These are phyloP conservation scores for Amphilophus citrinellus DNA, from an alignment of 2,113 vertebrate genomes.

Conservation along the genomic window DNA sequence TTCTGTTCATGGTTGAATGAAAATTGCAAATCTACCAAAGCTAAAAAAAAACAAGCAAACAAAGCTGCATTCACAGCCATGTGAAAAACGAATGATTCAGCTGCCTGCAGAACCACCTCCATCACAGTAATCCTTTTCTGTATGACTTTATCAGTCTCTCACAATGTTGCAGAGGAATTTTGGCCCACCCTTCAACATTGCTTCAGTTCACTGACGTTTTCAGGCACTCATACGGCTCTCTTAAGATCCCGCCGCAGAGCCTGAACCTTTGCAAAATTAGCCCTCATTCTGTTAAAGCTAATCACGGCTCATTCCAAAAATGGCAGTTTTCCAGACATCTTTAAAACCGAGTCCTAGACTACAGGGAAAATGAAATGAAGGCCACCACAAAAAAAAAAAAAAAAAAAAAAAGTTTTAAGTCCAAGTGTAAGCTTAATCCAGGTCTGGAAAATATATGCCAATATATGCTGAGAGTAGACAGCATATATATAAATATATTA, in stretches of 20 bases:
- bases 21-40: too few species aligned
- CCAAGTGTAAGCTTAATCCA: not conserved
- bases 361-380: not conserved
- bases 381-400: not conserved
- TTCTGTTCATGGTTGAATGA: not conserved
- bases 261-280: not conserved
- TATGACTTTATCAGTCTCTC: not conserved
- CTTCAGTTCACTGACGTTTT: not conserved
- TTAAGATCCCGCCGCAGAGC: not conserved
- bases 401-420: not conserved
- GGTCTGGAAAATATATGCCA: not conserved
- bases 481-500: too few species aligned
- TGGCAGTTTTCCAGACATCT: not conserved
- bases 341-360: not conserved
- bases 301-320: accelerated
- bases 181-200: not conserved
- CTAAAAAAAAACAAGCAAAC: too few species aligned
- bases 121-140: not conserved
- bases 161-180: not conserved
- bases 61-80: too few species aligned
- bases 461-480: not conserved
- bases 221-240: accelerated
- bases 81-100: too few species aligned
- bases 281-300: not conserved
- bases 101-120: too few species aligned